These are phyloP conservation scores for Ochotona curzoniae DNA, from an alignment of 2,113 vertebrate species.

Conservation along the genomic window DNA sequence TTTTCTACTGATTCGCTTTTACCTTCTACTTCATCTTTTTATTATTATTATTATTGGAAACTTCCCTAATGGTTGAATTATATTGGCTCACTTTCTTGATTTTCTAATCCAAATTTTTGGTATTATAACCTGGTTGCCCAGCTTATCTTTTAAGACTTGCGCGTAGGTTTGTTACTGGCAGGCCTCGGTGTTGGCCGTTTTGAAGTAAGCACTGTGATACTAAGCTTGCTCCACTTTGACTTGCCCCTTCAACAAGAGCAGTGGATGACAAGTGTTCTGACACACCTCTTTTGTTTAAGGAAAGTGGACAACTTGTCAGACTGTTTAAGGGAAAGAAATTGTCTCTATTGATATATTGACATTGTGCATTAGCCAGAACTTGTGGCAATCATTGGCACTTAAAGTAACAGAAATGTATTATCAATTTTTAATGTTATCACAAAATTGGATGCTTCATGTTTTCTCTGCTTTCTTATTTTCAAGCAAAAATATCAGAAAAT, in stretches of 20 bases:
- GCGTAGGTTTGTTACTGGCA: neutral
- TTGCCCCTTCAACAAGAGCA: neutral
- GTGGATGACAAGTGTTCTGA: neutral
- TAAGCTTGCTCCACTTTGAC: rapidly evolving
- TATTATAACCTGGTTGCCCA: neutral
- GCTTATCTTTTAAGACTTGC: neutral
- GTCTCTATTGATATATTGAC: neutral
- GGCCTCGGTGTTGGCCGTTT: neutral
- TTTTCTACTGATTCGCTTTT: neutral
- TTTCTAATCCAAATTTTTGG: neutral
- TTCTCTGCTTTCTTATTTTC: neutral
- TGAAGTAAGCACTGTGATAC: neutral
- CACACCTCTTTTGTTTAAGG: neutral
- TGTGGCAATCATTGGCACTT: neutral
- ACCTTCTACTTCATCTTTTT: neutral
- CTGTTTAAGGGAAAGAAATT: neutral
- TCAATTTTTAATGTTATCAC: neutral
- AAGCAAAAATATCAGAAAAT: neutral
- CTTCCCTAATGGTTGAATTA: neutral
- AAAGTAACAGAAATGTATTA: neutral
- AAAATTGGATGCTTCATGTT: neutral
- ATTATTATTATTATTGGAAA: too few species aligned
- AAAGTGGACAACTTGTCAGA: neutral
- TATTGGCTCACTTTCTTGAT: neutral
- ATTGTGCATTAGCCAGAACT: neutral